Conservation (phyloP, 2,113 vertebrate genomes). For the Halcyon senegalensis region DNA sequence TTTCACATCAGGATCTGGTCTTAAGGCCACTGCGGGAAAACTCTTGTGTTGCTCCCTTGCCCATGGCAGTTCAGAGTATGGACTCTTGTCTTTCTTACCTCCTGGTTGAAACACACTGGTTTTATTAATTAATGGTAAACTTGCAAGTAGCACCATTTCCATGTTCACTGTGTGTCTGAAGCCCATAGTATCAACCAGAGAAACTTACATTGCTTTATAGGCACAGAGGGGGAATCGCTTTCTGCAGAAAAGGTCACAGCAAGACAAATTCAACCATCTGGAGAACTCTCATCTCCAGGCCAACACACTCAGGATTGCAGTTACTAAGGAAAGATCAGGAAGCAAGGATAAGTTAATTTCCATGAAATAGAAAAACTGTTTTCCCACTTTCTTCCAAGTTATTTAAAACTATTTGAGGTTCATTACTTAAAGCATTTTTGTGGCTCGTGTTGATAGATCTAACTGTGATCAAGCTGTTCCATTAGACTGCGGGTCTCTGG, state of each 20-base stretch:
- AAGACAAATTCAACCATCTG: neutral
- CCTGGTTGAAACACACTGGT: neutral
- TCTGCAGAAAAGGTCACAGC: neutral
- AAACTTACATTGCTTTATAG: neutral
- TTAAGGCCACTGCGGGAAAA: neutral
- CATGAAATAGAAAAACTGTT: neutral
- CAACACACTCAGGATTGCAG: neutral
- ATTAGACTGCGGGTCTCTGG: neutral
- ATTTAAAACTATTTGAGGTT: neutral
- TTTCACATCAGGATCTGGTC: neutral
- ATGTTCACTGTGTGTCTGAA: neutral
- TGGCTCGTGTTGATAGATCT: neutral
- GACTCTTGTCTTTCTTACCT: neutral
- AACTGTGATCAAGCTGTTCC: neutral
- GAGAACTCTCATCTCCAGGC: neutral
- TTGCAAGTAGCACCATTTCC: neutral
- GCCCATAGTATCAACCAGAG: neutral
- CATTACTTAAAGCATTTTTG: neutral
- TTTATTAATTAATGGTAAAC: neutral
- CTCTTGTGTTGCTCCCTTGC: neutral
- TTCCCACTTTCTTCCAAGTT: neutral
- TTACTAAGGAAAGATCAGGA: neutral
- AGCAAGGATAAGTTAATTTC: neutral
- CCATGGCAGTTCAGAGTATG: neutral
- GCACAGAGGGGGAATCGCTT: fast-evolving